Conservation (phyloP, 2,113 vertebrate genomes). For the Dipodomys stephensi region DNA sequence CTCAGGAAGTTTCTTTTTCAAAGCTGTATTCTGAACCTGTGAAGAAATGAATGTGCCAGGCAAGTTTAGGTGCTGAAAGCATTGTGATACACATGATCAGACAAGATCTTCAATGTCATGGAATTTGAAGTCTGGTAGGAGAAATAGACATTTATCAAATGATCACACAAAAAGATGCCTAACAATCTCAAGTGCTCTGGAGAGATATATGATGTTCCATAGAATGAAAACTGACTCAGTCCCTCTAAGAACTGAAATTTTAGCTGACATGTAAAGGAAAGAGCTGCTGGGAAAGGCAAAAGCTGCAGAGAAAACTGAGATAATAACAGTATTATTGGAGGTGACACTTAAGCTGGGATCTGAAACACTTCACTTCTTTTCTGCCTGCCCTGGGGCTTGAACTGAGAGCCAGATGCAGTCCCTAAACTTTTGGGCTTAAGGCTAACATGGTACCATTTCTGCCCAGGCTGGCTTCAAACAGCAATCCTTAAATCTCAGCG, state of each 20-base stretch:
- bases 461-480: no score
- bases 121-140: neutral
- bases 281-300: neutral
- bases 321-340: neutral
- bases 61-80: neutral
- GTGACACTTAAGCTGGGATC: neutral
- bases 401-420: no score
- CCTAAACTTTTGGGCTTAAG: no score
- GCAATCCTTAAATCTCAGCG: no score
- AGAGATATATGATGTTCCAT: neutral
- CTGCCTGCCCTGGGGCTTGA: no score
- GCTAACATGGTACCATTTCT: no score
- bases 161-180: neutral
- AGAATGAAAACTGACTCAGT: neutral
- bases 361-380: neutral
- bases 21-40: neutral
- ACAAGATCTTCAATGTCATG: neutral
- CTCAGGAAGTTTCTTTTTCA: constrained; percentile 16
- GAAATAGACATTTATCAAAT: constrained; percentile 8
- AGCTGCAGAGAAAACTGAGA: neutral
- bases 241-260: neutral
- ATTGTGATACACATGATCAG: neutral
- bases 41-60: neutral
- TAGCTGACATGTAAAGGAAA: neutral
- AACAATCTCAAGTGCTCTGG: neutral